A percentile compares a stretch with the other conserved stretches of the same genome.
Evolutionary conservation across 2,888 invertebrate genomes (phyloP).

Genomic region (Trichacis sp.): DNA sequence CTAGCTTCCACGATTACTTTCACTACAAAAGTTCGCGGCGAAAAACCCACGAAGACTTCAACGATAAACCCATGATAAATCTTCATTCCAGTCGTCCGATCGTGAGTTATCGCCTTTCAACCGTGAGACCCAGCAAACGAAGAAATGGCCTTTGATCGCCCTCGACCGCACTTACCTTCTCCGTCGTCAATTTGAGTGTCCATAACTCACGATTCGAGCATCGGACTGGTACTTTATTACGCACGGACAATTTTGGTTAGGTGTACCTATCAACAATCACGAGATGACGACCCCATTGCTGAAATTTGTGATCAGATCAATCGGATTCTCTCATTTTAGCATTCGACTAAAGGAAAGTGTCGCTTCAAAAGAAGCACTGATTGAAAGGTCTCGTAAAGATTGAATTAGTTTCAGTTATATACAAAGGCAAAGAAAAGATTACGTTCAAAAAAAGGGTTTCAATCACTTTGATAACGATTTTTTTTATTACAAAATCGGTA

Average conservation of each 20-base stretch:
- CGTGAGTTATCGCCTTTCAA: constrained; percentile 38
- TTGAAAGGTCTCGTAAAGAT: not conserved
- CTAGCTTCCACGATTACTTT: constrained; percentile 30
- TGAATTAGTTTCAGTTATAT: not conserved
- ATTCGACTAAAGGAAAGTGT: constrained; percentile 17
- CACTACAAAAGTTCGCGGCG: constrained; percentile 26
- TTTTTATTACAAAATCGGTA: constrained; percentile 19
- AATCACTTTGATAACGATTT: constrained; percentile 23
- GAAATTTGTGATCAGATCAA: not conserved
- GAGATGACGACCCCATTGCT: not conserved
- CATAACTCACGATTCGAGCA: constrained; percentile 34
- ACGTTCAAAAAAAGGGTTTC: not conserved
- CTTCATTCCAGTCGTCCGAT: constrained; percentile 34
- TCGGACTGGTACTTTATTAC: constrained; percentile 34
- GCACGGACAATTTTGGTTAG: constrained; percentile 29
- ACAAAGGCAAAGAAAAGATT: not conserved
- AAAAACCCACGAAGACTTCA: constrained; percentile 27
- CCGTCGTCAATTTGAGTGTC: constrained; percentile 38
- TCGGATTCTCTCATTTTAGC: not conserved
- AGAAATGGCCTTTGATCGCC: constrained; percentile 35
- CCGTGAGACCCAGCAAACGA: constrained; percentile 28
- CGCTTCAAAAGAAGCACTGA: not conserved
- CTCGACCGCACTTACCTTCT: constrained; percentile 30
- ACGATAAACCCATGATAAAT: constrained; percentile 42
- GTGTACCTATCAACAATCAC: constrained; percentile 24